A percentile compares a stretch with the other conserved stretches of the same genome.
phyloP scores from a whole-genome alignment of 2,888 invertebrate genomes.

The Noctua janthe region DNA sequence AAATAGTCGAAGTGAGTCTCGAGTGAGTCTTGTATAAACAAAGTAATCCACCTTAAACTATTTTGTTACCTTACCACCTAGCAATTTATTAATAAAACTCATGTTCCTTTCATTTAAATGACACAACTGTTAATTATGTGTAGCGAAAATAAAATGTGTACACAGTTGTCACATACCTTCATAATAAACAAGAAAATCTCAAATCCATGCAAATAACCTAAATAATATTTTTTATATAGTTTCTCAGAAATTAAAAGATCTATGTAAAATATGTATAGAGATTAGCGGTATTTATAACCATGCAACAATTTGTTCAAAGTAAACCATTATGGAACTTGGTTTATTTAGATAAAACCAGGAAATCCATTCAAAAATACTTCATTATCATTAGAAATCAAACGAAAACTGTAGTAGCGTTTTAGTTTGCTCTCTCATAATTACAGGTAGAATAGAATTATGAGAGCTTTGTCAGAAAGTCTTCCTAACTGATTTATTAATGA shows the following conservation, averaged over 20 bases:
- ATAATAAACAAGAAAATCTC: conserved; percentile 29
- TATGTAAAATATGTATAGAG: conserved; percentile 50
- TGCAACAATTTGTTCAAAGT: conserved; percentile 35
- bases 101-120: conserved; percentile 28
- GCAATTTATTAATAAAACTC: conserved; percentile 19
- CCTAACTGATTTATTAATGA: conserved; percentile 50
- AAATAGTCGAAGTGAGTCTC: neutral
- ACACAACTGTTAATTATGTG: conserved; percentile 9
- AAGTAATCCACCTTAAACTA: neutral
- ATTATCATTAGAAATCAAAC: conserved; percentile 24
- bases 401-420: conserved; percentile 26
- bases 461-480: conserved; percentile 62
- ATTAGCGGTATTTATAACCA: conserved; percentile 31
- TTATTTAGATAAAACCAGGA: conserved; percentile 4
- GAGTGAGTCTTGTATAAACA: neutral
- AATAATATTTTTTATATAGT: conserved; percentile 48
- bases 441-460: conserved; percentile 36
- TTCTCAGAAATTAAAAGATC: conserved; percentile 36
- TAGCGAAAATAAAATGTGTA: conserved; percentile 25
- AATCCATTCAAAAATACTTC: conserved; percentile 22
- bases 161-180: conserved; percentile 13
- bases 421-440: conserved; percentile 41
- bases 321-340: conserved; percentile 2
- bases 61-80: neutral
- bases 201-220: conserved; percentile 27